phyloP scores from a whole-genome alignment of 2,888 invertebrate species.

The Eurytoma californica region DNA sequence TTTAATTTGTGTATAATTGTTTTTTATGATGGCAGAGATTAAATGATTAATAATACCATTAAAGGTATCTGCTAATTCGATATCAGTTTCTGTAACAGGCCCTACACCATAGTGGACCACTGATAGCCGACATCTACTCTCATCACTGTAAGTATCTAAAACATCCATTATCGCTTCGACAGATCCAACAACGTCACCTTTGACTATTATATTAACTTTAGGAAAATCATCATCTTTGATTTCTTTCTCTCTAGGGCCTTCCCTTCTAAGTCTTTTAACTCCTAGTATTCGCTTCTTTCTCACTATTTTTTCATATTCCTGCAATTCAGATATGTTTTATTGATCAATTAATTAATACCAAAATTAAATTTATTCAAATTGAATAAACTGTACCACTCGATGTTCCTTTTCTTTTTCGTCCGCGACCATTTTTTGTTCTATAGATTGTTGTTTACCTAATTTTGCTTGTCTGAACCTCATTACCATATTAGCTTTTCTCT shows the following conservation, averaged over 20 bases:
- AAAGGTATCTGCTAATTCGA: constrained; percentile 87
- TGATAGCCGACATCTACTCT: constrained; percentile 84
- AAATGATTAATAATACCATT: constrained; percentile 74
- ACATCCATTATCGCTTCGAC: constrained; percentile 96
- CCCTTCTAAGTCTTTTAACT: constrained; percentile 76
- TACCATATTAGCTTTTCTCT: constrained; percentile 83
- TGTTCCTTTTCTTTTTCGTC: constrained; percentile 82
- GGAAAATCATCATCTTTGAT: constrained; percentile 76
- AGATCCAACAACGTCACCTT: constrained; percentile 96
- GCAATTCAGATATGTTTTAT: constrained; percentile 44
- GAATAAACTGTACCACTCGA: constrained; percentile 69
- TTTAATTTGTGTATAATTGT: not conserved
- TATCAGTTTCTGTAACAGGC: constrained; percentile 86
- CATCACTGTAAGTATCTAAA: constrained; percentile 87
- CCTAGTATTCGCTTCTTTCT: constrained; percentile 80
- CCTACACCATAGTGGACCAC: constrained; percentile 95
- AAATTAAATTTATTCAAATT: constrained; percentile 5
- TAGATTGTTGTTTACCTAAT: constrained; percentile 80
- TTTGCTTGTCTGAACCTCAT: constrained; percentile 81
- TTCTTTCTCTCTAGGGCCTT: constrained; percentile 77
- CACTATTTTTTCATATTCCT: constrained; percentile 80
- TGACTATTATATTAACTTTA: constrained; percentile 80
- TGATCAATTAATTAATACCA: constrained; percentile 14
- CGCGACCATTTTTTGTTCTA: constrained; percentile 80
- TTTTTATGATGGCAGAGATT: constrained; percentile 18